A percentile compares a stretch with the other conserved stretches of the same genome.
phyloP scores from a whole-genome alignment of 2,113 vertebrate species.

The Porphyrio hochstetteri region DNA sequence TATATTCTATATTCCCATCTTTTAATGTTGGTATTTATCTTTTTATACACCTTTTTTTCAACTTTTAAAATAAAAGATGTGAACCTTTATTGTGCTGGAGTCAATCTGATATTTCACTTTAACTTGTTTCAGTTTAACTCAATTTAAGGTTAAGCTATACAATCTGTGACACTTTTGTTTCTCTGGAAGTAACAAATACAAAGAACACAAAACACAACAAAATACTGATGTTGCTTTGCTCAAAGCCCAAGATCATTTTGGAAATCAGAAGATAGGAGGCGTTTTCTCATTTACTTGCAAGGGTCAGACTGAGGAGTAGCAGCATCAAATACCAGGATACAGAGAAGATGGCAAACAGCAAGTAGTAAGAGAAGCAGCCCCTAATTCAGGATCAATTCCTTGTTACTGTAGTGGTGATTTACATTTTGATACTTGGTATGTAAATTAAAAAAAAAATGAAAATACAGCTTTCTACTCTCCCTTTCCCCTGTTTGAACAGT shows the following conservation, averaged over 20 bases:
- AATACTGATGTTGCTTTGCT: neutral
- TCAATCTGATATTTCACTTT: neutral
- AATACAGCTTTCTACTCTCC: neutral
- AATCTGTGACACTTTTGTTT: neutral
- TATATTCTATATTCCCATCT: neutral
- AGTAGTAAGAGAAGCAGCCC: neutral
- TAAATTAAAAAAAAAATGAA: neutral
- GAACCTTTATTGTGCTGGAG: neutral
- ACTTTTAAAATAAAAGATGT: neutral
- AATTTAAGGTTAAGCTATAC: neutral
- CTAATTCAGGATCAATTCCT: neutral
- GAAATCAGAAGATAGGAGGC: neutral
- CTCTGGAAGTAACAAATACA: neutral
- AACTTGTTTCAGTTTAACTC: neutral
- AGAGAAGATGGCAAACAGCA: neutral
- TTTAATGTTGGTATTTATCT: neutral
- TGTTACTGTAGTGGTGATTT: neutral
- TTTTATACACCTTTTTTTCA: neutral
- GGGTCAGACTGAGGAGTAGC: neutral
- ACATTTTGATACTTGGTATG: neutral
- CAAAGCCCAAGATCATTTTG: neutral
- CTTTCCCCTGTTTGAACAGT: neutral
- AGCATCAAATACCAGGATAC: neutral
- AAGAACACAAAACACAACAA: neutral
- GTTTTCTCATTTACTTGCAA: neutral